A percentile compares a stretch with the other conserved stretches of the same genome.
Evolutionary conservation across 1,140 invertebrate species (phyloP).

Genomic region (Physella acuta): DNA sequence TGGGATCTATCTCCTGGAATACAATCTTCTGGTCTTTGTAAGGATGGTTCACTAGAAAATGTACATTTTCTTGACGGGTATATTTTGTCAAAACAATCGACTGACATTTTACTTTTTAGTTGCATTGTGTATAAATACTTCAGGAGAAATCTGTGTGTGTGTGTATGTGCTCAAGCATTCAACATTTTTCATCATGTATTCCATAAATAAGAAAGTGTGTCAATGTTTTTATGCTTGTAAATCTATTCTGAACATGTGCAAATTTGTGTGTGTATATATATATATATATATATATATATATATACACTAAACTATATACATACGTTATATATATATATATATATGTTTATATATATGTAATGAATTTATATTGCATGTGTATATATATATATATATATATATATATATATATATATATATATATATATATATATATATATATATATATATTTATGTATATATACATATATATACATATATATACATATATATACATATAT

Average conservation of each 20-base stretch:
- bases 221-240: background rate
- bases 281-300: background rate
- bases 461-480: too few relatives aligned
- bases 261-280: background rate
- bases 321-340: background rate
- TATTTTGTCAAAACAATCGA: too few relatives aligned
- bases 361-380: background rate
- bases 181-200: background rate
- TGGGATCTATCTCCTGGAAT: too few relatives aligned
- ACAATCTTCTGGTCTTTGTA: too few relatives aligned
- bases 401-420: constrained; percentile 1
- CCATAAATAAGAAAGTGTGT: background rate
- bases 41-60: too few relatives aligned
- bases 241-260: background rate
- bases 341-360: background rate
- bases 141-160: too few relatives aligned
- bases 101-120: too few relatives aligned
- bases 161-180: background rate
- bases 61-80: too few relatives aligned
- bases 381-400: background rate
- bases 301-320: background rate
- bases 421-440: constrained; percentile 1
- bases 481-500: too few relatives aligned
- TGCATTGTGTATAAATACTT: too few relatives aligned
- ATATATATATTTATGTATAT: background rate